A percentile compares a stretch with the other conserved stretches of the same genome.
These are phyloP conservation scores for Uria lomvia DNA, from an alignment of 2,113 vertebrate species.

Conservation along the genomic window DNA sequence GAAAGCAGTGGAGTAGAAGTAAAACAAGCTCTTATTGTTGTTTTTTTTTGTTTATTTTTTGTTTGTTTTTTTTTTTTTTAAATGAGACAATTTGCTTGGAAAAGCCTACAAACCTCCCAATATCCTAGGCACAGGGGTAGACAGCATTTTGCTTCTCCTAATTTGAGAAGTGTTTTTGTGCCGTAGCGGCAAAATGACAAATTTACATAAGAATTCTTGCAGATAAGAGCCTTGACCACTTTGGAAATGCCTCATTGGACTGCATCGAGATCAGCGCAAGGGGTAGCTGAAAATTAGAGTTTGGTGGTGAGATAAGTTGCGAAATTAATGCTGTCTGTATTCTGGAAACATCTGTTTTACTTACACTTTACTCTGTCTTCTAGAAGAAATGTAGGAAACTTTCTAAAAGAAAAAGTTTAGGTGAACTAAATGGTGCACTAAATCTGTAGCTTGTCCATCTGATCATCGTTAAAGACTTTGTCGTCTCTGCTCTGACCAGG, in stretches of 20 bases:
- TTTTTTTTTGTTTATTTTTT: too few relatives aligned
- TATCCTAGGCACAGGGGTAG: fast-evolving
- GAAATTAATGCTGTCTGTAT: neutral
- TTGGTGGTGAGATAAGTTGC: neutral
- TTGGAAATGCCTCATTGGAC: neutral
- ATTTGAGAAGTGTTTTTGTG: neutral
- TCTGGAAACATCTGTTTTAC: neutral
- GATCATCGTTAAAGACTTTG: neutral
- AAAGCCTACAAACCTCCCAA: neutral
- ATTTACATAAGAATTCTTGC: neutral
- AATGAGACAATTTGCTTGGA: neutral
- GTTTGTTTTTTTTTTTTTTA: neutral
- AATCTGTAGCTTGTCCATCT: neutral
- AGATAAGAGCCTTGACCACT: neutral
- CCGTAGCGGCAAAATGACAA: neutral
- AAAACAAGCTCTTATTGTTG: neutral
- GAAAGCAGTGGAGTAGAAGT: neutral
- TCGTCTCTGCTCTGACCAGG: neutral
- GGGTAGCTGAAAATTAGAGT: neutral
- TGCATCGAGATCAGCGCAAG: neutral
- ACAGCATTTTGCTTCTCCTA: neutral
- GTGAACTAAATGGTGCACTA: neutral
- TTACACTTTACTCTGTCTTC: neutral
- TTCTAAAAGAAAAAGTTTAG: neutral
- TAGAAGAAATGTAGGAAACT: neutral